phyloP scores from a whole-genome alignment of 30 jellyfish, hydroid and myxozoan species.

The Pseudorhiza aurosa region DNA sequence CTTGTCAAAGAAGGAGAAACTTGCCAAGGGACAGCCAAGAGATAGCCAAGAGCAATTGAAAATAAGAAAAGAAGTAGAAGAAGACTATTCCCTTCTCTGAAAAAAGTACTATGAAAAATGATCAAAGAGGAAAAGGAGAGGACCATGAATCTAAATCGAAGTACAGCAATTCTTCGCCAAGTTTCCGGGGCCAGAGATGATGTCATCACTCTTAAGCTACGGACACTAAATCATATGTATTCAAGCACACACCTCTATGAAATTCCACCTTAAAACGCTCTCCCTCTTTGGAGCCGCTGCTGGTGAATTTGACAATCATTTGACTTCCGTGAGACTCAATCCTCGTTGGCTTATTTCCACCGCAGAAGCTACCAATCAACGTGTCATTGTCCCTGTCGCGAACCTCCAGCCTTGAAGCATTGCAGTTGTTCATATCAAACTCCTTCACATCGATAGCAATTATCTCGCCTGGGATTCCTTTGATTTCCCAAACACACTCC shows the following conservation, averaged over 20 bases:
- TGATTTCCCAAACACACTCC: conserved; percentile 92
- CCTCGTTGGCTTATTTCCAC: conserved; percentile 64
- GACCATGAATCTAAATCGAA: too few relatives aligned
- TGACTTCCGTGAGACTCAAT: conserved; percentile 84
- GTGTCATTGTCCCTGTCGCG: conserved; percentile 76
- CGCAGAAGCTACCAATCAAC: conserved; percentile 84
- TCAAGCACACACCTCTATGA: conserved; percentile 78
- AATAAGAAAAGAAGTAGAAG: too few relatives aligned
- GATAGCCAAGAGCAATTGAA: too few relatives aligned
- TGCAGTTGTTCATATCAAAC: conserved; percentile 77
- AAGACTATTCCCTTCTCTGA: too few relatives aligned
- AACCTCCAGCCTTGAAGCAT: conserved; percentile 68
- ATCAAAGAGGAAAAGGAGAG: too few relatives aligned
- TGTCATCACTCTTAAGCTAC: too few relatives aligned
- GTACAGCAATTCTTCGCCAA: too few relatives aligned
- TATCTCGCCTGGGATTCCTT: conserved; percentile 86
- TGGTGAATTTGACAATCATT: conserved; percentile 68
- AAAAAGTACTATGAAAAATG: too few relatives aligned
- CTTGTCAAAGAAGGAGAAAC: too few relatives aligned
- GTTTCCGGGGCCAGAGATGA: too few relatives aligned
- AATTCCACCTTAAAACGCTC: conserved; percentile 85
- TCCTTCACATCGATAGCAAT: conserved; percentile 79
- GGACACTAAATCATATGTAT: too few relatives aligned
- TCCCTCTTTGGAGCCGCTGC: conserved; percentile 69
- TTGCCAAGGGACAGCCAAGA: too few relatives aligned